Evolutionary conservation across 2,797 vertebrate genomes (phyloP).

Genomic region (Siniperca obscura): DNA sequence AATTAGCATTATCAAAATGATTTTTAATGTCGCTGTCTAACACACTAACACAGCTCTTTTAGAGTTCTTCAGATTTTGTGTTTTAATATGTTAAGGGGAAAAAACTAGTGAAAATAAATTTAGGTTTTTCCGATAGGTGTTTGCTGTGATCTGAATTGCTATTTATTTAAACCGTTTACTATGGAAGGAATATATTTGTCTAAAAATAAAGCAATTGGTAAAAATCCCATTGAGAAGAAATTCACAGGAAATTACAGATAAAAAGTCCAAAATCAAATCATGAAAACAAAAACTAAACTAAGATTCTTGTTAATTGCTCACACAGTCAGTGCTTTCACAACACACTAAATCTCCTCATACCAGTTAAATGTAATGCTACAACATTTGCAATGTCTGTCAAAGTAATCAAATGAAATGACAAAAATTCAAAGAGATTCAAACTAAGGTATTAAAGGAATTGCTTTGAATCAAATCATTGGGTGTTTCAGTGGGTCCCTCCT

Average conservation of each 20-base stretch:
- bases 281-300: slow-evolving; percentile 31
- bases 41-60: slow-evolving; percentile 66
- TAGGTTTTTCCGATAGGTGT: neutral
- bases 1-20: slow-evolving; percentile 45
- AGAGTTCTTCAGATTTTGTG: slow-evolving; percentile 78
- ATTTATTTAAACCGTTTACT: slow-evolving; percentile 9
- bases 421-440: slow-evolving; percentile 60
- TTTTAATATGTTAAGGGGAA: slow-evolving; percentile 35
- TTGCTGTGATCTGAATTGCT: slow-evolving; percentile 26
- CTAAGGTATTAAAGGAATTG: slow-evolving; percentile 48
- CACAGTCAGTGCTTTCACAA: slow-evolving; percentile 62
- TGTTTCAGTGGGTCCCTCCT: slow-evolving; percentile 71
- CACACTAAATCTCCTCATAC: slow-evolving; percentile 60
- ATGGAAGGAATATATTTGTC: slow-evolving; percentile 10
- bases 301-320: slow-evolving; percentile 36
- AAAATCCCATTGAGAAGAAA: slow-evolving; percentile 30
- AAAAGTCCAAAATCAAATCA: slow-evolving; percentile 35
- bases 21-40: slow-evolving; percentile 60
- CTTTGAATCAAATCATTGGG: slow-evolving; percentile 56
- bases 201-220: slow-evolving; percentile 1
- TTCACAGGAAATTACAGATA: neutral
- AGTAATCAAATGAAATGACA: slow-evolving; percentile 51
- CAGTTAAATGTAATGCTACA: slow-evolving; percentile 85
- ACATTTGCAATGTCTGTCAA: slow-evolving; percentile 80
- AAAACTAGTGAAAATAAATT: slow-evolving; percentile 15